Conservation (phyloP, 2,888 invertebrate genomes). For the Limnephilus lunatus region DNA sequence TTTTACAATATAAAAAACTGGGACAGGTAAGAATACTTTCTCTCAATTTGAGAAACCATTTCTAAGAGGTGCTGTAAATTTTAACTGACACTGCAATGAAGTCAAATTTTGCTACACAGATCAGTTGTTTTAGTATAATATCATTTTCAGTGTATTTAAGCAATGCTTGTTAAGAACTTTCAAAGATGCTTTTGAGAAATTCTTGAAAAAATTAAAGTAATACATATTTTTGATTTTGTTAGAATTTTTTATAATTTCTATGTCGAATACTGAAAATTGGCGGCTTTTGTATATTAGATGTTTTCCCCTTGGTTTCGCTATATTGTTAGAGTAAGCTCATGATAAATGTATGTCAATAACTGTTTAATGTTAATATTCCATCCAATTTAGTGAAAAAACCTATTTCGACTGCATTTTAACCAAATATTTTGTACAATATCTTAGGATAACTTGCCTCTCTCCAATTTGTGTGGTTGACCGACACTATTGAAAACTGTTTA, state of each 20-base stretch:
- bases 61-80: background rate
- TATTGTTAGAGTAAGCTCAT: background rate
- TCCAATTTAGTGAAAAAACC: slow-evolving; percentile 34
- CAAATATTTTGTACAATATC: slow-evolving; percentile 40
- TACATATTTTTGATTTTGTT: no score
- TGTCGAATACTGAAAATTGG: background rate
- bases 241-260: no score
- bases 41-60: background rate
- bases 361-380: slow-evolving; percentile 33
- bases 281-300: background rate
- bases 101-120: background rate
- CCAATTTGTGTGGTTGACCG: background rate
- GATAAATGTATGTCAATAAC: slow-evolving; percentile 20
- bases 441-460: slow-evolving; percentile 21
- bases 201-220: background rate
- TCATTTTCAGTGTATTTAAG: background rate
- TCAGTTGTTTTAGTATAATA: background rate
- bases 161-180: background rate
- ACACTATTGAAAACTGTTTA: background rate
- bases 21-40: background rate
- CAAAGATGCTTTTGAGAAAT: background rate
- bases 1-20: background rate
- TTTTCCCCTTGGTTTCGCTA: background rate
- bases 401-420: slow-evolving; percentile 46
- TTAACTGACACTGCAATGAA: background rate